These are phyloP conservation scores for Heliconius hortense DNA, from an alignment of 2,888 invertebrate genomes.

Conservation along the genomic window DNA sequence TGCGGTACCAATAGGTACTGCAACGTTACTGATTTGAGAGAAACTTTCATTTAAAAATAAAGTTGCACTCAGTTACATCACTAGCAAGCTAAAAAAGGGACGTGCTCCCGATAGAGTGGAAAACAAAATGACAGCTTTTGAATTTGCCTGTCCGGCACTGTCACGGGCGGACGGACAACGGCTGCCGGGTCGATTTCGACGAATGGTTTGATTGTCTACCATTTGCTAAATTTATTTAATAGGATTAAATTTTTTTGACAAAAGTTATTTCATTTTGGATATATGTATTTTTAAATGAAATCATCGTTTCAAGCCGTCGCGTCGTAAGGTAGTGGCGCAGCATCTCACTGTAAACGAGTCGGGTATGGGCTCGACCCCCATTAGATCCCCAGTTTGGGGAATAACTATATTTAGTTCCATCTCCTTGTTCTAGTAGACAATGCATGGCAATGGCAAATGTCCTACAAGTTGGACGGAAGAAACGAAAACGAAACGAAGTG, in stretches of 20 bases:
- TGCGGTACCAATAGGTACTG: too few relatives aligned
- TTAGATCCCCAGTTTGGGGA: too few relatives aligned
- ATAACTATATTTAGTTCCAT: too few relatives aligned
- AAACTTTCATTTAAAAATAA: slow-evolving; percentile 5
- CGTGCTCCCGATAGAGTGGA: neutral
- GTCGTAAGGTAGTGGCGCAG: too few relatives aligned
- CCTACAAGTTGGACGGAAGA: too few relatives aligned
- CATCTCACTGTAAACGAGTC: too few relatives aligned
- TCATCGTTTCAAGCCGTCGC: too few relatives aligned
- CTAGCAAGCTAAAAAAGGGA: slow-evolving; percentile 5
- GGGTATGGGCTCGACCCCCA: too few relatives aligned
- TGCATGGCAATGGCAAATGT: too few relatives aligned
- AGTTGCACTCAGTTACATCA: neutral
- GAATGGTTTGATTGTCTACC: neutral
- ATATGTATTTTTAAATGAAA: neutral
- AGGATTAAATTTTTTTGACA: neutral
- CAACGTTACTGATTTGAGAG: too few relatives aligned
- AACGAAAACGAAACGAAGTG: too few relatives aligned
- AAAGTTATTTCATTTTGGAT: neutral
- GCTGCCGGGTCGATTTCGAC: neutral
- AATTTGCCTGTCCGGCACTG: slow-evolving; percentile 1
- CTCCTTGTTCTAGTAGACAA: too few relatives aligned
- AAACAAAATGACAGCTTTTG: slow-evolving; percentile 11
- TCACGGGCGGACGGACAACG: neutral
- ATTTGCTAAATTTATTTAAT: slow-evolving; percentile 2